Conservation (phyloP, 2,797 vertebrate genomes). For the Urophycis tenuis region DNA sequence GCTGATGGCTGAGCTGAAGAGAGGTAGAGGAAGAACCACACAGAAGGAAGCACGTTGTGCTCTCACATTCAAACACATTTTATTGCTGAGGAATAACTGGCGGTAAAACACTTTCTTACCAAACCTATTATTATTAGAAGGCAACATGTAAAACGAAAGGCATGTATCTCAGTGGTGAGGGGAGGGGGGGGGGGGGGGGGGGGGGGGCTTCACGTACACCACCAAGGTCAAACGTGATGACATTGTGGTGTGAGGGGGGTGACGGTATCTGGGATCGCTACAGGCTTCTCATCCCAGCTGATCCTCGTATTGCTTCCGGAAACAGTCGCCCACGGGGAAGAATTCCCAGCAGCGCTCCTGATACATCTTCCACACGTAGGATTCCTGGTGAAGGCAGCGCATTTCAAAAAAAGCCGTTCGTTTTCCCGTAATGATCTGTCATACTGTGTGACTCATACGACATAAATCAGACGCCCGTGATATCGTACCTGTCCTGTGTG, state of each 20-base stretch:
- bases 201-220: background rate
- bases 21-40: background rate
- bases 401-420: slow-evolving; percentile 22
- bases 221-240: slow-evolving; percentile 30
- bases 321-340: slow-evolving; percentile 77
- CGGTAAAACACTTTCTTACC: background rate
- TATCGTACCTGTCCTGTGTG: slow-evolving; percentile 73
- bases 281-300: slow-evolving; percentile 62
- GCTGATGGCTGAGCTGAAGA: background rate
- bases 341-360: slow-evolving; percentile 78
- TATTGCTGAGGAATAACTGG: background rate
- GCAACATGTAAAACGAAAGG: background rate
- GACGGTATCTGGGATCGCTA: slow-evolving; percentile 35
- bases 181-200: too few species aligned
- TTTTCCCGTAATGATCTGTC: background rate
- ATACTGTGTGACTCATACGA: too few species aligned
- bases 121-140: background rate
- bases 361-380: slow-evolving; percentile 78
- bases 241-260: slow-evolving; percentile 24
- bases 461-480: background rate
- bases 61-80: background rate
- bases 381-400: slow-evolving; percentile 61
- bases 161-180: background rate
- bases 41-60: background rate
- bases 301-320: slow-evolving; percentile 76